Evolutionary conservation across 2,113 vertebrate genomes (phyloP).

Genomic region (Mus musculus): DNA sequence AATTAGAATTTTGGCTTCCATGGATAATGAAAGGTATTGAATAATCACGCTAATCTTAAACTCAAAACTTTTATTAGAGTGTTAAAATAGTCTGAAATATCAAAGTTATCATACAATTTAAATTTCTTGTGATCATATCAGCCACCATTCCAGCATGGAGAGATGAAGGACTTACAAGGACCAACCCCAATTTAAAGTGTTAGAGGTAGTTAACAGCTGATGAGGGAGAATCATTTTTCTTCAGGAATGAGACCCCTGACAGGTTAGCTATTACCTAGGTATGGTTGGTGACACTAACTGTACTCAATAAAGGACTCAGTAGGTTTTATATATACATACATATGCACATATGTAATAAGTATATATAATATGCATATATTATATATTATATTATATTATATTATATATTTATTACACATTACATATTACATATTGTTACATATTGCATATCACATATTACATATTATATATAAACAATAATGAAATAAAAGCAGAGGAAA

Average conservation of each 20-base stretch:
- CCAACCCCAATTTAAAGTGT: not conserved
- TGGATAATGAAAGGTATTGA: slow-evolving; percentile 33
- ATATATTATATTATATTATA: not conserved
- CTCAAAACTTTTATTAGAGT: not conserved
- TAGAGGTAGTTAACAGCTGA: not conserved
- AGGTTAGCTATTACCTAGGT: not conserved
- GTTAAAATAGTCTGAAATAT: slow-evolving; percentile 12
- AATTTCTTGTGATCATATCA: not conserved
- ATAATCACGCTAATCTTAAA: not conserved
- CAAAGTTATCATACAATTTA: not conserved
- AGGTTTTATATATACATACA: no score
- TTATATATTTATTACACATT: no score
- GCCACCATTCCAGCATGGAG: not conserved
- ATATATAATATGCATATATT: not conserved
- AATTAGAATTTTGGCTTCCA: slow-evolving; percentile 17
- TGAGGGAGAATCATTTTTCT: not conserved
- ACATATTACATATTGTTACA: no score
- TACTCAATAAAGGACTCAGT: not conserved
- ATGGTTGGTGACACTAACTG: not conserved
- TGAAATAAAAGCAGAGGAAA: not conserved
- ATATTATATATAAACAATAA: not conserved
- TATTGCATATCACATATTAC: no score
- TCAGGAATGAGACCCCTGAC: not conserved
- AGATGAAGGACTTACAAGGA: no score
- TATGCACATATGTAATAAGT: not conserved